Evolutionary conservation across 2,888 invertebrate genomes (phyloP), one percentile per base, ranked within the genome.

Genomic region (Tetragonula carbonaria): DNA sequence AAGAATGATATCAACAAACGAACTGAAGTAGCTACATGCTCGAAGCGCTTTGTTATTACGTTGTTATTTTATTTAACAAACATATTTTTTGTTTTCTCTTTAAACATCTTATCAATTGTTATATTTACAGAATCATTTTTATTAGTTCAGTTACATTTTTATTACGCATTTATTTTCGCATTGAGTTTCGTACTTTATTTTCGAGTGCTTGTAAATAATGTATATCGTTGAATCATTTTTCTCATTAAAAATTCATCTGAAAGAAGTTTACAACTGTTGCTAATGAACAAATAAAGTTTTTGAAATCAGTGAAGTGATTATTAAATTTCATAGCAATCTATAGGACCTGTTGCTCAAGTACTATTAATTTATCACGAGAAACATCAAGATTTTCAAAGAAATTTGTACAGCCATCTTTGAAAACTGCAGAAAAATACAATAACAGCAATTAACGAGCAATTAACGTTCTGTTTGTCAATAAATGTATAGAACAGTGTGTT

Each of bases 281-380:
- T 16, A 50, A 16, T 16, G 23, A n/a, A 50, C 4, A n/a, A n/a
- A 50, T 18, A 14, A 67, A 67, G 13, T 23, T 45, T 50, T 67
- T 23, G 18, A 50, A 50, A 50, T 16, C 45, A 50, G 45, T 16
- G 18, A 50, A 18, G 23, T 23, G 23, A 50, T 21, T 21, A 38
- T 68, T 67, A 13, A 33, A 71, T 21, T 57, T 38, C 16, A 33
- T 0, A 28, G 50, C 50, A 55, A 13, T 57, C 14, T 21, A 59
- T 13, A 8, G 28, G 21, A 23, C 23, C 65, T 23, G 21, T 51
- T 78, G 59, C 78, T 78, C 72, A 62, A 67, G 16, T 11, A 51
- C n/a, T 14, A 72, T 62, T 18, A 51, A 68, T 78, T 81, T 16
- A 28, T 38, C n/a, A 53, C 21, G 4, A 55, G 11, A 16, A 28